These are phyloP conservation scores for Tiaroga cobitis DNA, from an alignment of 2,797 vertebrate genomes.

Conservation along the genomic window DNA sequence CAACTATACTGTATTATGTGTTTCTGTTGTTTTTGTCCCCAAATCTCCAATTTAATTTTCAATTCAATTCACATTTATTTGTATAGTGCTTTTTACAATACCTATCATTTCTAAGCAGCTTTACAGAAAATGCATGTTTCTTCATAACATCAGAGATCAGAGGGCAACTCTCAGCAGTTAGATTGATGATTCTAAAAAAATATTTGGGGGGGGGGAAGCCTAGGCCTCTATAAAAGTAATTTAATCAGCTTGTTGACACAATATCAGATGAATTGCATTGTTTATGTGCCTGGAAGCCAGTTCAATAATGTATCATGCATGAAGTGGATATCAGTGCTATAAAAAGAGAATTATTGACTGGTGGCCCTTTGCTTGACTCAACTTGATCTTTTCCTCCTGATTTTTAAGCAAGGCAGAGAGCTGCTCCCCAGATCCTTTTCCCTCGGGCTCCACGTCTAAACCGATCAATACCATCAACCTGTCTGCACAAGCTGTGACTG, in stretches of 20 bases:
- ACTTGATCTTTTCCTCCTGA: not conserved
- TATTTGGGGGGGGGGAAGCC: not conserved
- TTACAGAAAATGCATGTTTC: not conserved
- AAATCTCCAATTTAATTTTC: not conserved
- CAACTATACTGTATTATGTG: slow-evolving; percentile 21
- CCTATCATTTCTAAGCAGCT: not conserved
- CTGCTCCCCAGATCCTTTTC: not conserved
- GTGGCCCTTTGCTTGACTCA: slow-evolving; percentile 13
- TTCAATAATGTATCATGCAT: slow-evolving; percentile 13
- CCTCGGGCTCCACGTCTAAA: slow-evolving; percentile 7
- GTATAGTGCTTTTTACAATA: not conserved
- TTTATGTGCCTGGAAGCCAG: slow-evolving; percentile 1
- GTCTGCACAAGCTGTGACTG: slow-evolving; percentile 17
- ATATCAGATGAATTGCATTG: not conserved
- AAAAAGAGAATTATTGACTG: slow-evolving; percentile 37
- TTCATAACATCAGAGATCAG: not conserved
- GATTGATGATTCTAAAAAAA: not conserved
- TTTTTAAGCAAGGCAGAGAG: slow-evolving; percentile 24
- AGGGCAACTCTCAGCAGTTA: not conserved
- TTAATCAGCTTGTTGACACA: not conserved
- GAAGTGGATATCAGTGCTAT: slow-evolving; percentile 34
- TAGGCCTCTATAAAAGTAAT: not conserved
- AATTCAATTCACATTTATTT: not conserved
- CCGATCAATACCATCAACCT: slow-evolving; percentile 31
- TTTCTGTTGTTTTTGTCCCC: not conserved